phyloP scores from a whole-genome alignment of 2,888 invertebrate species.

The Diabrotica balteata region DNA sequence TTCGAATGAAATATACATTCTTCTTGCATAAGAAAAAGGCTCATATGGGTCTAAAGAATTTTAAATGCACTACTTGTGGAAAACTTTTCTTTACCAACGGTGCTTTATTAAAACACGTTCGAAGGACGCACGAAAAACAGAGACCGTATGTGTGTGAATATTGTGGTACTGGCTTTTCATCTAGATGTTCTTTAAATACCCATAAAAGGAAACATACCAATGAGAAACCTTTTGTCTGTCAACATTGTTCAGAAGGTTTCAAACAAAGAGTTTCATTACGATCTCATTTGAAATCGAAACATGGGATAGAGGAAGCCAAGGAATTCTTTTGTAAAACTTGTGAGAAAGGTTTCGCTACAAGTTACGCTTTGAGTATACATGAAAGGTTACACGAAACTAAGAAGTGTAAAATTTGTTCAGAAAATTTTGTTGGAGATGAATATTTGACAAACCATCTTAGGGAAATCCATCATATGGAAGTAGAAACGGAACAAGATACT shows the following conservation, averaged over 20 bases:
- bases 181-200: constrained; percentile 45
- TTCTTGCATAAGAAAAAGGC: constrained; percentile 50
- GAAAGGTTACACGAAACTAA: constrained; percentile 40
- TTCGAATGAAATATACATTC: constrained; percentile 49
- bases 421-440: constrained; percentile 42
- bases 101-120: constrained; percentile 43
- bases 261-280: constrained; percentile 49
- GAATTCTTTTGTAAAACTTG: constrained; percentile 44
- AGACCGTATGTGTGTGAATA: constrained; percentile 46
- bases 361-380: constrained; percentile 46
- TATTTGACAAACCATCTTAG: constrained; percentile 40
- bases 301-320: constrained; percentile 45
- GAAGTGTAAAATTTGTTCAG: constrained; percentile 43
- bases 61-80: constrained; percentile 48
- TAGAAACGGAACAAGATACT: not conserved
- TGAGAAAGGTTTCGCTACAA: constrained; percentile 47
- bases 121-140: constrained; percentile 45
- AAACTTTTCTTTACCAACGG: constrained; percentile 44
- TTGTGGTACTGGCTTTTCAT: constrained; percentile 46
- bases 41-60: constrained; percentile 47
- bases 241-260: constrained; percentile 45
- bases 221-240: constrained; percentile 46
- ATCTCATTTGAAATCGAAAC: constrained; percentile 50
- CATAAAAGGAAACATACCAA: constrained; percentile 49
- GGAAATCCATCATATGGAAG: constrained; percentile 30